A percentile compares a stretch with the other conserved stretches of the same genome.
Conservation (phyloP, 2,797 vertebrate genomes). For the Loriculus beryllinus region DNA sequence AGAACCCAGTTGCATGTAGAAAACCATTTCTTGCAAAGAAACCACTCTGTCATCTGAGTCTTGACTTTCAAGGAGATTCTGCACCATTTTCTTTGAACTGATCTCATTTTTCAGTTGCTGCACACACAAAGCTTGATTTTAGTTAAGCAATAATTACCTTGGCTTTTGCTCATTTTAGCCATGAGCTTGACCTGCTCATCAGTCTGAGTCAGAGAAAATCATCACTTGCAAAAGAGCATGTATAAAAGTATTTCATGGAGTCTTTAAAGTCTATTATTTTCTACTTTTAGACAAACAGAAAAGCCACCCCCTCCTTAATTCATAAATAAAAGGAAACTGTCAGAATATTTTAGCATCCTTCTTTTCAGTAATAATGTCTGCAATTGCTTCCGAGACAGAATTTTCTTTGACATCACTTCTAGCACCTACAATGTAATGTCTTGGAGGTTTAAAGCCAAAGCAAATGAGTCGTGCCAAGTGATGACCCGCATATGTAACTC, state of each 20-base stretch:
- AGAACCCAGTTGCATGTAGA: background rate
- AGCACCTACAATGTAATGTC: background rate
- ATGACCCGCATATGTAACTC: background rate
- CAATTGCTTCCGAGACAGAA: accelerated
- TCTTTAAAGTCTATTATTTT: background rate
- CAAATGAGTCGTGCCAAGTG: background rate
- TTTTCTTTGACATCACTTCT: background rate
- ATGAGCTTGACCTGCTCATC: background rate
- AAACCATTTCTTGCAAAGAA: background rate
- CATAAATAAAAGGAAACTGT: background rate
- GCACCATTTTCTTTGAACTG: background rate
- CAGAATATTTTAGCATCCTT: background rate
- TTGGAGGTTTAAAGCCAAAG: background rate
- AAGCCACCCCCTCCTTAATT: background rate
- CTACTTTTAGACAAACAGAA: background rate
- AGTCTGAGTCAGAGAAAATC: background rate
- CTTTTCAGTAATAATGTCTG: background rate
- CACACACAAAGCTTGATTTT: background rate
- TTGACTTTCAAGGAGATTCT: background rate
- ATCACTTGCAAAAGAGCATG: background rate
- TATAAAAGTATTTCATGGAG: background rate
- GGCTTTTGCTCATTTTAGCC: background rate
- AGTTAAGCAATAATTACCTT: background rate
- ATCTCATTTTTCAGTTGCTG: background rate
- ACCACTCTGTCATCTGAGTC: background rate